phyloP scores from a whole-genome alignment of 2,888 invertebrate genomes.

The Ophion slaviceki region DNA sequence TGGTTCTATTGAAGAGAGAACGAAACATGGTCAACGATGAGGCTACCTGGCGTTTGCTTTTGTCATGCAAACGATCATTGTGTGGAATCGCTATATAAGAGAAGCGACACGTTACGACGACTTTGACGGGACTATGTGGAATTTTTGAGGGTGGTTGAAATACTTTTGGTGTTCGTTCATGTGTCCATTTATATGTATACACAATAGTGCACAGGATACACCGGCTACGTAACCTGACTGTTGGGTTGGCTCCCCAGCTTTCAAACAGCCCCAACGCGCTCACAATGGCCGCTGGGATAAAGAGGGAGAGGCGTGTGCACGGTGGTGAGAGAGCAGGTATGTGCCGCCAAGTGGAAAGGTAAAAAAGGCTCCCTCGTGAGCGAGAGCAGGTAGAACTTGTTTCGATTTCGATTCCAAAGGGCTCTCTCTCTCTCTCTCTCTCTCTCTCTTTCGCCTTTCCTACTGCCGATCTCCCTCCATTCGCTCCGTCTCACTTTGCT shows the following conservation, averaged over 20 bases:
- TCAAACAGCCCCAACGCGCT: constrained; percentile 57
- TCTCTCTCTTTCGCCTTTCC: constrained; percentile 13
- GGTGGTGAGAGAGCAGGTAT: constrained; percentile 4
- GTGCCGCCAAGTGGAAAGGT: constrained; percentile 41
- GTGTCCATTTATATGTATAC: constrained; percentile 9
- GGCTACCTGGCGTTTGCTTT: too few species aligned
- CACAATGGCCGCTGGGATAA: constrained; percentile 34
- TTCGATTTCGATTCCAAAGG: constrained; percentile 69
- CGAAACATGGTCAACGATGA: too few species aligned
- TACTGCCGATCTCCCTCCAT: constrained; percentile 41
- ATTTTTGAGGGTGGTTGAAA: constrained; percentile 37
- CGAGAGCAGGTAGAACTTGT: constrained; percentile 64
- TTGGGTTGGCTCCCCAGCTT: constrained; percentile 53
- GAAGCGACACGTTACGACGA: background rate
- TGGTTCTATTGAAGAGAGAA: too few species aligned
- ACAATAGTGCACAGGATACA: constrained; percentile 24
- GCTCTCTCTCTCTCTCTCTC: constrained; percentile 48
- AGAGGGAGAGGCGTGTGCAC: constrained; percentile 20
- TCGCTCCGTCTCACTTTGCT: constrained; percentile 36
- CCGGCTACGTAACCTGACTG: constrained; percentile 47
- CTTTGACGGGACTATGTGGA: constrained; percentile 8
- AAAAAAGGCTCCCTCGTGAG: constrained; percentile 53
- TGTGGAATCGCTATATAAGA: background rate
- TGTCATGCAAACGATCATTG: too few species aligned
- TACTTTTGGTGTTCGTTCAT: background rate